Conservation (phyloP, 2,888 invertebrate species). For the Nomada ruficornis region DNA sequence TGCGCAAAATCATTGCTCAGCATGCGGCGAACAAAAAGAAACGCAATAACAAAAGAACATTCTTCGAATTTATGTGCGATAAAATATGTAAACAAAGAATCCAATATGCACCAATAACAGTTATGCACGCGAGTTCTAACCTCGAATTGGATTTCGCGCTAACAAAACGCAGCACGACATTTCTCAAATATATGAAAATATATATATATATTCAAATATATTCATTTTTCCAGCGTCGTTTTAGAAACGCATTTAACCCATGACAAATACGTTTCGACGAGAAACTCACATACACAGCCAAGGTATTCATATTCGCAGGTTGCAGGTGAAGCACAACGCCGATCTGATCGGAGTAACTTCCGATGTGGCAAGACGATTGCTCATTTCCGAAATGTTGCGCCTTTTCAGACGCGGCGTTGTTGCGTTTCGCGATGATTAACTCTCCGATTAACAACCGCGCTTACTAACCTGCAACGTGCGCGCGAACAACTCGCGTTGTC, state of each 20-base stretch:
- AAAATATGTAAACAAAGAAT: too few species aligned
- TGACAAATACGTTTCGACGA: background rate
- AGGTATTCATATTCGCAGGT: slow-evolving; percentile 29
- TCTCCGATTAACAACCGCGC: slow-evolving; percentile 11
- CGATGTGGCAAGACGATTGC: slow-evolving; percentile 9
- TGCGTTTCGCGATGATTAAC: slow-evolving; percentile 31
- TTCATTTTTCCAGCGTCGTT: background rate
- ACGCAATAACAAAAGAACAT: background rate
- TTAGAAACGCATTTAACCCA: background rate
- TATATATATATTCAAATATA: too few species aligned
- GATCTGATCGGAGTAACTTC: background rate
- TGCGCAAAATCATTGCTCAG: background rate
- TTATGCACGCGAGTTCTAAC: slow-evolving; percentile 27
- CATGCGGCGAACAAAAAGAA: background rate
- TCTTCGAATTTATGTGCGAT: too few species aligned
- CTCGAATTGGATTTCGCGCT: background rate
- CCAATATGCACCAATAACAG: background rate
- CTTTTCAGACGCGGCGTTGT: slow-evolving; percentile 21
- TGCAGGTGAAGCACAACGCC: slow-evolving; percentile 32
- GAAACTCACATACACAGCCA: slow-evolving; percentile 38
- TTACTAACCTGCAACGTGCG: slow-evolving; percentile 34
- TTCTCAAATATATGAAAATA: background rate
- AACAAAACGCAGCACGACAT: background rate
- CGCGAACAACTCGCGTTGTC: background rate
- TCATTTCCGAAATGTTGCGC: slow-evolving; percentile 23